Base-by-base conservation (phyloP, 2,888 invertebrate genomes). In the Amiota communis region DNA sequence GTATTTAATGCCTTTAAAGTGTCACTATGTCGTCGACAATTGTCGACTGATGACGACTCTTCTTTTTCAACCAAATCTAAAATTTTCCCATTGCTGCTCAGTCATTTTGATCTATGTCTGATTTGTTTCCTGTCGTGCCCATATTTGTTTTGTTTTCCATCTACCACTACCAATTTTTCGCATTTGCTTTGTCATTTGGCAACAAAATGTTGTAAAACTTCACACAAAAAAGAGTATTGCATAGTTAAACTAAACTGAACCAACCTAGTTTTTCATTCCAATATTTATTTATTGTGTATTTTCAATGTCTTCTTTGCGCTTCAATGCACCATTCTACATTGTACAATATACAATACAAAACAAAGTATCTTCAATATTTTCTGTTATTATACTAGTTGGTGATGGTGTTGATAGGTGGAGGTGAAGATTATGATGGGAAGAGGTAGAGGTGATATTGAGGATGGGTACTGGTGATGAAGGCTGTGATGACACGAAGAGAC, bases 71-170 rank as follows among this genome's bases (percentile, higher is more conserved):
- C 51, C 23, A 23, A 36, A 36, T 36, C 10, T 64, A 71, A 63
- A 71, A 63, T 61, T 76, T 77, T 76, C 72, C 74, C 79, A 76
- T 78, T 79, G 80, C 36, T 36, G 3, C 77, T 73, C 53, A 68
- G 69, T 36, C 72, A 51, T 68, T 80, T 80, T 80, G 80, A 81
- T 83, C 80, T 76, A 81, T 86, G 87, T 86, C 86, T 86, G 87
- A 80, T 86, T 82, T 80, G 82, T 79, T 86, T 86, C 86, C 86
- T 86, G 86, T 82, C 86, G 87, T 78, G 86, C 86, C 86, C 86
- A 86, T 79, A 79, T 67, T 61, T 47, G 23, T 46, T 47, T 61
- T 67, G 13, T 64, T 65, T 49, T 59, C n/a, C 67, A 74, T 72
- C 69, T 53, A 56, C 36, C 36, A 36, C 65, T 74, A 74, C 71